phyloP scores from a whole-genome alignment of 1,140 invertebrate genomes.

The Asbolus verrucosus region DNA sequence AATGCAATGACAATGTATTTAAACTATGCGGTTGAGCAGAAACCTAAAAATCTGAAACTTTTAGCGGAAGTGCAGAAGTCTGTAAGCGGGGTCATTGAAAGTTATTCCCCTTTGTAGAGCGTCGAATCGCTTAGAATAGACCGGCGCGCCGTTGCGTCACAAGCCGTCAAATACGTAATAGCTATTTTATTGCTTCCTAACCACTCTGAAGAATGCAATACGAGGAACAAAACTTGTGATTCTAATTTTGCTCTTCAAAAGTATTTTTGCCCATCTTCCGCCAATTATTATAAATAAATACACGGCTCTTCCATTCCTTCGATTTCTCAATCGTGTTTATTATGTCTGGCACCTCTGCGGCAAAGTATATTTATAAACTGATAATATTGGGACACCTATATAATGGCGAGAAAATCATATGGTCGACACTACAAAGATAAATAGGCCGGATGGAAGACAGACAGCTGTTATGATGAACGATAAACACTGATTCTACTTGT shows the following conservation, averaged over 20 bases:
- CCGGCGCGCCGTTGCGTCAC: constrained; percentile 58
- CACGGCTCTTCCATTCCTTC: background rate
- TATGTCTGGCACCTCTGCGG: constrained; percentile 15
- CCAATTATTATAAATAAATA: constrained; percentile 33
- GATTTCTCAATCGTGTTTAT: constrained; percentile 32
- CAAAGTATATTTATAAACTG: background rate
- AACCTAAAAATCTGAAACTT: constrained; percentile 38
- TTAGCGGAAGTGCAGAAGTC: constrained; percentile 44
- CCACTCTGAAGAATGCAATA: constrained; percentile 45
- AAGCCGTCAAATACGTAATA: constrained; percentile 55
- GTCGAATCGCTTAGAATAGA: constrained; percentile 55
- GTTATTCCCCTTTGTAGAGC: constrained; percentile 51
- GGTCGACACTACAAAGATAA: constrained; percentile 47
- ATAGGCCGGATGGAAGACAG: constrained; percentile 58
- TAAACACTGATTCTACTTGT: constrained; percentile 51
- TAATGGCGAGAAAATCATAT: constrained; percentile 39
- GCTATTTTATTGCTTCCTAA: constrained; percentile 57
- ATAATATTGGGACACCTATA: constrained; percentile 22
- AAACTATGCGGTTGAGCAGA: constrained; percentile 28
- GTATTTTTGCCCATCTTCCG: constrained; percentile 38
- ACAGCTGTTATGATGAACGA: constrained; percentile 57
- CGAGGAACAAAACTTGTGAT: constrained; percentile 28
- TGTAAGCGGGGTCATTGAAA: constrained; percentile 41
- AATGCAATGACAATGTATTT: constrained; percentile 1
- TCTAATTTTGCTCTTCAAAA: constrained; percentile 18